These are phyloP conservation scores for Subanguina moxae DNA, from an alignment of 1,140 invertebrate genomes.

Conservation along the genomic window DNA sequence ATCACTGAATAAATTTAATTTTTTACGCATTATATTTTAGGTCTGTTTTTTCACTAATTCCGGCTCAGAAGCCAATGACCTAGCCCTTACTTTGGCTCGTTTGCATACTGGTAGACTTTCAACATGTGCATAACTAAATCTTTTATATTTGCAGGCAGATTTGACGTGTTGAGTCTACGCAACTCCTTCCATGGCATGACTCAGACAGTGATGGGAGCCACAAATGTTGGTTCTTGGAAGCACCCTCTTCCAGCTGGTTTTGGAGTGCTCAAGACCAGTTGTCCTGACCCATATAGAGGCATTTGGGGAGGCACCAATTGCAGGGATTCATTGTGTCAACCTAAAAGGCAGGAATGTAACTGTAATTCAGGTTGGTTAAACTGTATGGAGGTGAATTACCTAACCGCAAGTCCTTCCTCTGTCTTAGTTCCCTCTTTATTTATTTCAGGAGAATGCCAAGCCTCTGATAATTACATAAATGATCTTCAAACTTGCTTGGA, in stretches of 20 bases:
- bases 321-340: conserved; percentile 79
- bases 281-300: conserved; percentile 78
- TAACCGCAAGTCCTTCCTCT: conserved; percentile 62
- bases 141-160: no score
- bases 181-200: conserved; percentile 87
- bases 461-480: conserved; percentile 73
- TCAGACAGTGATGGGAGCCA: conserved; percentile 75
- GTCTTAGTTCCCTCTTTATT: no score
- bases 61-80: conserved; percentile 92
- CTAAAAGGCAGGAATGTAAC: conserved; percentile 34
- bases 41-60: conserved; percentile 81
- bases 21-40: not conserved
- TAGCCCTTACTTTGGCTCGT: conserved; percentile 80
- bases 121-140: no score
- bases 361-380: conserved; percentile 61
- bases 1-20: not conserved
- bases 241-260: conserved; percentile 71
- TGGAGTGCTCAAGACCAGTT: conserved; percentile 75
- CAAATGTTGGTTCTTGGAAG: conserved; percentile 74
- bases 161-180: conserved; percentile 77
- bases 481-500: conserved; percentile 76
- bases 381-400: conserved; percentile 64
- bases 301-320: conserved; percentile 81
- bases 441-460: conserved; percentile 68
- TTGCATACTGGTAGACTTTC: conserved; percentile 76